These are phyloP conservation scores for Nesospiza acunhae DNA, from an alignment of 2,113 vertebrate genomes.

Conservation along the genomic window DNA sequence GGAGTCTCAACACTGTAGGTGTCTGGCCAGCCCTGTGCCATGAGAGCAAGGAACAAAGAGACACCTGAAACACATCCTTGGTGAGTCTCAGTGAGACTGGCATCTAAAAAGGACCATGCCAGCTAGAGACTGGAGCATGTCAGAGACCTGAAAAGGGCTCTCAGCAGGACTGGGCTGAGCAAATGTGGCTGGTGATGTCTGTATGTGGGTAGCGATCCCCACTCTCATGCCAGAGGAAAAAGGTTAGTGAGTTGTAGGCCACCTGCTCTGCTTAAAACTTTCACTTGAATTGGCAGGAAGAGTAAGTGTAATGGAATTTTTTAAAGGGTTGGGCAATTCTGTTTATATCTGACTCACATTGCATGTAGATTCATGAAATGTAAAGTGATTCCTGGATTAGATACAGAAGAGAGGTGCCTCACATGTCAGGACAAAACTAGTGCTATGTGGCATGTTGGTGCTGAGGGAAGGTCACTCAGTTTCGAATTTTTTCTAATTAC, in stretches of 20 bases:
- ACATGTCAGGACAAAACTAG: constrained; percentile 51
- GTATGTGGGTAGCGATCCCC: not conserved
- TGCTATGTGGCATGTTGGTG: constrained; percentile 23
- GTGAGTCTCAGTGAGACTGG: not conserved
- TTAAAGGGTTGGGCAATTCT: constrained; percentile 46
- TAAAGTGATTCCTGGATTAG: constrained; percentile 43
- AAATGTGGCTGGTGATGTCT: not conserved
- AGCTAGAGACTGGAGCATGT: not conserved
- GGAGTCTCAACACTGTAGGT: not conserved
- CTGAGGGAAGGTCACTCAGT: constrained; percentile 55
- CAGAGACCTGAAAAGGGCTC: not conserved
- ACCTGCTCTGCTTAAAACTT: constrained; percentile 40
- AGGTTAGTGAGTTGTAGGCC: not conserved
- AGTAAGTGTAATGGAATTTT: constrained; percentile 63
- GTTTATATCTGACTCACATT: constrained; percentile 56
- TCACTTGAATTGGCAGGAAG: constrained; percentile 40
- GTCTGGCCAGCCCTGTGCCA: not conserved
- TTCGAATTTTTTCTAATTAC: constrained; percentile 41
- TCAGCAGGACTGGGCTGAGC: not conserved
- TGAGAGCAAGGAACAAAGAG: not conserved
- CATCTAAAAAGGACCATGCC: not conserved
- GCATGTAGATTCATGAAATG: constrained; percentile 63
- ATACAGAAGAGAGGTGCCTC: constrained; percentile 44
- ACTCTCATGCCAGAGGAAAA: not conserved
- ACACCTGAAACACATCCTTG: not conserved